Percentiles rank a stretch among this genome's conserved stretches.
Evolutionary conservation across 2,113 vertebrate genomes (phyloP).

Genomic region (Hydrochoerus hydrochaeris): DNA sequence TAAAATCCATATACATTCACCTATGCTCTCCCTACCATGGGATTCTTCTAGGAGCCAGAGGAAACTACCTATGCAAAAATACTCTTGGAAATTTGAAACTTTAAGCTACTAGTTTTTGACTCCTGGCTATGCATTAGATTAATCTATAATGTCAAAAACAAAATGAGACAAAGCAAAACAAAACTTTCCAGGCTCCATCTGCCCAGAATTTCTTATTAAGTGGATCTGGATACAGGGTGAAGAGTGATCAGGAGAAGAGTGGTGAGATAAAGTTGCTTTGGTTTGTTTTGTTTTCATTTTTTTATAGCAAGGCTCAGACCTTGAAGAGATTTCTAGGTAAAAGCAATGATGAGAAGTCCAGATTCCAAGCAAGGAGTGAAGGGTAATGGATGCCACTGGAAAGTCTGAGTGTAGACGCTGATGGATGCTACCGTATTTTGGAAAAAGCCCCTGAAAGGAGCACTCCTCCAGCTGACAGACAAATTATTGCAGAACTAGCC

Average conservation of each 20-base stretch:
- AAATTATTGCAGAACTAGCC: not conserved
- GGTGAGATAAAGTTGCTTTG: not conserved
- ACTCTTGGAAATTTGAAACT: not conserved
- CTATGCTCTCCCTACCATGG: not conserved
- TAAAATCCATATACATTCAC: not conserved
- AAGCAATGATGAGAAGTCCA: not conserved
- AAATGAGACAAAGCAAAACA: not conserved
- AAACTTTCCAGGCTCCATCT: not conserved
- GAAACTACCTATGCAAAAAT: not conserved
- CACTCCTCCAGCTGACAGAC: not conserved
- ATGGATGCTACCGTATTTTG: fast-evolving
- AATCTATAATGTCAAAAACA: not conserved
- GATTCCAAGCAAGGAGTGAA: not conserved
- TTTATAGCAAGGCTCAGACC: not conserved
- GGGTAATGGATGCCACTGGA: not conserved
- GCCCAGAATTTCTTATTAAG: not conserved
- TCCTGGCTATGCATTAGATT: no score
- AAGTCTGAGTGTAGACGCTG: not conserved
- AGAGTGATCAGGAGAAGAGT: not conserved
- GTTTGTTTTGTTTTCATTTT: not conserved
- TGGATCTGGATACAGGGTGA: not conserved
- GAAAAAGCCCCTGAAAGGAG: not conserved
- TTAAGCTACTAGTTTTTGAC: not conserved
- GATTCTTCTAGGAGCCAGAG: not conserved
- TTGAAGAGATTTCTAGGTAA: not conserved